These are phyloP conservation scores for Ailuropoda melanoleuca DNA, from an alignment of 2,113 vertebrate genomes.

Conservation along the genomic window DNA sequence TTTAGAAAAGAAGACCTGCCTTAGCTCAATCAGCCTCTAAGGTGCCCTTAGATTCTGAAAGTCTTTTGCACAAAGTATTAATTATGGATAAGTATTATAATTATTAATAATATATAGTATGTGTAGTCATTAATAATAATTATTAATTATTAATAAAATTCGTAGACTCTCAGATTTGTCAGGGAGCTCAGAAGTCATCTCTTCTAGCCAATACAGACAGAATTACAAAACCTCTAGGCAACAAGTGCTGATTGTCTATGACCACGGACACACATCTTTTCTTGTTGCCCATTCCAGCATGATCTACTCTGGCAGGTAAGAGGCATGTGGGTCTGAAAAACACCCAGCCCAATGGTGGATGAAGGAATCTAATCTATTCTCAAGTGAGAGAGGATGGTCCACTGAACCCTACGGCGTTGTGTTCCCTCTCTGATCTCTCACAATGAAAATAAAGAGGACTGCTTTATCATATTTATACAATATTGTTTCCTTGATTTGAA, in stretches of 20 bases:
- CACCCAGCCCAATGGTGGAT: not conserved
- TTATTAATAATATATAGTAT: not conserved
- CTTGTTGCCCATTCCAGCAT: not conserved
- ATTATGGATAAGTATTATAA: not conserved
- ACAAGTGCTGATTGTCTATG: not conserved
- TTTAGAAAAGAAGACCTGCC: not conserved
- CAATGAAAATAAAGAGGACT: not conserved
- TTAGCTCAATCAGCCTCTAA: not conserved
- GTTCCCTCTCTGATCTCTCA: not conserved
- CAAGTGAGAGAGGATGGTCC: not conserved
- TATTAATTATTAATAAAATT: not conserved
- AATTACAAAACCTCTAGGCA: not conserved
- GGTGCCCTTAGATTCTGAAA: not conserved
- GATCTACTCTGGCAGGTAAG: not conserved
- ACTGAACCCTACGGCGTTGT: not conserved
- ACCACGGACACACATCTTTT: not conserved
- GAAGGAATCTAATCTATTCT: not conserved
- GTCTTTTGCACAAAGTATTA: not conserved
- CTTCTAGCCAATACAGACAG: not conserved
- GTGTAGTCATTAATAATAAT: not conserved
- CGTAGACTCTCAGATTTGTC: not conserved
- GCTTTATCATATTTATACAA: not conserved
- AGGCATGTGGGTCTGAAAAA: not conserved
- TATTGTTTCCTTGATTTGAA: slow-evolving; percentile 8
- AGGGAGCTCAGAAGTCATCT: not conserved